Evolutionary conservation across 2,113 vertebrate genomes (phyloP), one percentile per base, ranked within the genome.

Genomic region (Rhabdornis inornatus): DNA sequence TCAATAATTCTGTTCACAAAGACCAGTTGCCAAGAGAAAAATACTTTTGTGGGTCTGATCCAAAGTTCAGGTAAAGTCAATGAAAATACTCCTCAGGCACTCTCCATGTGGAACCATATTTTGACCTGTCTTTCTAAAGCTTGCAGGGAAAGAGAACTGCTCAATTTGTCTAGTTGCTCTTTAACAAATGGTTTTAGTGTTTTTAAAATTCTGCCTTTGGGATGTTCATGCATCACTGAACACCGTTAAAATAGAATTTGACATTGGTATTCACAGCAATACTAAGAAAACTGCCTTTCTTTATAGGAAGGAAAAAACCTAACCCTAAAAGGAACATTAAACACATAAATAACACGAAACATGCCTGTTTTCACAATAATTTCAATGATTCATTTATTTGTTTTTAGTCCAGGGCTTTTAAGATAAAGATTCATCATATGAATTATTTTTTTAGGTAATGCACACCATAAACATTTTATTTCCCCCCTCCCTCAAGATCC

Each of bases 351-450:
- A 92, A 93, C 86, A 61, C 6, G 28, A 90, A 95, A 61, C 76
- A 45, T 78, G 52, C 71, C 86, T 57, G 61, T 87, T 96, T 93
- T 83, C 76, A 92, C 90, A 68, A 81, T 92, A 71, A 87, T 92
- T 75, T 84, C 60, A 92, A 69, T 76, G 76, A 95, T 94, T 96
- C 65, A 92, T 94, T 87, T 92, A 81, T 94, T 97, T 96, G 79
- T 77, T 90, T 96, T 93, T 55, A 74, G 71, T 95, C 80, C 40
- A 39, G 64, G 61, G 30, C 76, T 95, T 87, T 95, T 95, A 94
- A 90, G 93, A 92, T 93, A 89, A 94, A 93, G 95, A 96, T 93
- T 90, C 83, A 92, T 94, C 90, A 90, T 69, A 69, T 57, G 83
- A 87, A 94, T 92, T 92, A 80, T 65, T 86, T 83, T 79, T 95